These are phyloP conservation scores for Delphinapterus leucas DNA, from an alignment of 2,113 vertebrate species.

Conservation along the genomic window DNA sequence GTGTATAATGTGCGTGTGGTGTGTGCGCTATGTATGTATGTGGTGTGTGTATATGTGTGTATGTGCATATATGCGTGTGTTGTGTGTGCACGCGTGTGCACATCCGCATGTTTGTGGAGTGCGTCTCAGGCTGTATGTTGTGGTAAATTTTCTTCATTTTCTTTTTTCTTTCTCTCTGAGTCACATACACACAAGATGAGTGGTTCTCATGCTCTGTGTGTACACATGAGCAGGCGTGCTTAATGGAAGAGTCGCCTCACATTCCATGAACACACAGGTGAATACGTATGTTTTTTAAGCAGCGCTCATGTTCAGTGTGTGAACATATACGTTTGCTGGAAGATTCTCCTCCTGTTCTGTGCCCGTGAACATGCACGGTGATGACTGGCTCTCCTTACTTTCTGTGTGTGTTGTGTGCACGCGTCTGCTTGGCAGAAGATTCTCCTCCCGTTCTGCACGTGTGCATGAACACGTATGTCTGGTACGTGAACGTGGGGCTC, in stretches of 20 bases:
- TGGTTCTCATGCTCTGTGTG: accelerated
- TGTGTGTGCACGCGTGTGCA: accelerated
- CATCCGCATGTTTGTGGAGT: accelerated
- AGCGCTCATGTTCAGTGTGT: accelerated
- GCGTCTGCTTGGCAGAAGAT: too few relatives aligned
- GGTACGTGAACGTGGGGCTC: neutral
- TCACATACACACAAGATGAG: neutral
- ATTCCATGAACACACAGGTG: accelerated
- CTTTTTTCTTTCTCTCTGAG: too few relatives aligned
- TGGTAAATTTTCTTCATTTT: neutral
- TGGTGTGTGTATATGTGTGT: too few relatives aligned
- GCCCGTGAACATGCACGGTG: accelerated
- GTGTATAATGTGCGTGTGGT: too few relatives aligned
- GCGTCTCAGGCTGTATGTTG: too few relatives aligned
- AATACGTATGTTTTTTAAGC: neutral
- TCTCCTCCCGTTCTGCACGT: too few relatives aligned
- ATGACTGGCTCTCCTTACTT: neutral
- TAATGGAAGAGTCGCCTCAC: neutral
- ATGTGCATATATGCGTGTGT: accelerated
- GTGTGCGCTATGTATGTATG: too few relatives aligned
- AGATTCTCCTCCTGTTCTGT: accelerated
- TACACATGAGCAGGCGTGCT: accelerated
- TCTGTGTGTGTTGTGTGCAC: too few relatives aligned
- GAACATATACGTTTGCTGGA: neutral
- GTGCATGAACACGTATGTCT: neutral